Percentiles rank a stretch among this genome's conserved stretches.
Evolutionary conservation across 2,888 invertebrate species (phyloP).

Genomic region (Myathropa florea): DNA sequence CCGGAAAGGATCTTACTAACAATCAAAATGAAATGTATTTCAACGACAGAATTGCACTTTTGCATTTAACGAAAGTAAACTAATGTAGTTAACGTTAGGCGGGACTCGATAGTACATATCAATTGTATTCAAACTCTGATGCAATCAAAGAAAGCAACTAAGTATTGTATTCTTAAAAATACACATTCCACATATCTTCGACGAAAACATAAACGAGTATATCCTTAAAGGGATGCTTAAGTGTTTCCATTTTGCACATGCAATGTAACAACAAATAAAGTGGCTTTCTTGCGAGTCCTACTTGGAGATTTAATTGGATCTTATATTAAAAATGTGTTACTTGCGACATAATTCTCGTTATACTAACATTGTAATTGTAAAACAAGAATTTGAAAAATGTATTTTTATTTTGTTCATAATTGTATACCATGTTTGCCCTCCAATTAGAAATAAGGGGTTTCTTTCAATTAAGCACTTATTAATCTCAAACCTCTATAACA

Average conservation of each 20-base stretch:
- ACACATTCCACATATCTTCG: slow-evolving; percentile 55
- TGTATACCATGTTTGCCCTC: neutral
- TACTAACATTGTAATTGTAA: slow-evolving; percentile 8
- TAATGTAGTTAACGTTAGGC: neutral
- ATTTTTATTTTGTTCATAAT: neutral
- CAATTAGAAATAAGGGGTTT: neutral
- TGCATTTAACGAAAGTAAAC: slow-evolving; percentile 42
- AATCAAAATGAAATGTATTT: slow-evolving; percentile 8
- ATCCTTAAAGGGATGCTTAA: neutral
- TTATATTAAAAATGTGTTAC: slow-evolving; percentile 13
- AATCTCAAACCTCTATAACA: slow-evolving; percentile 30
- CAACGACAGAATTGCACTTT: slow-evolving; percentile 37
- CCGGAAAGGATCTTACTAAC: slow-evolving; percentile 19
- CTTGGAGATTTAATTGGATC: slow-evolving; percentile 4
- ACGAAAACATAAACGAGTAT: slow-evolving; percentile 5
- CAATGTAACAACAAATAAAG: neutral
- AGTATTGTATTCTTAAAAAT: slow-evolving; percentile 16
- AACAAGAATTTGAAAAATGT: neutral
- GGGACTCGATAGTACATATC: slow-evolving; percentile 39
- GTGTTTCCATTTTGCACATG: neutral
- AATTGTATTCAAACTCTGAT: neutral
- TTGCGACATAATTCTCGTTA: neutral
- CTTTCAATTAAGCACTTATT: slow-evolving; percentile 2
- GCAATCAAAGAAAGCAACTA: neutral
- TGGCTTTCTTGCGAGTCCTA: slow-evolving; percentile 7